Percentiles rank a stretch among this genome's conserved stretches.
Evolutionary conservation across 2,888 invertebrate species (phyloP).

Genomic region (Amblyjoppa fuscipennis): DNA sequence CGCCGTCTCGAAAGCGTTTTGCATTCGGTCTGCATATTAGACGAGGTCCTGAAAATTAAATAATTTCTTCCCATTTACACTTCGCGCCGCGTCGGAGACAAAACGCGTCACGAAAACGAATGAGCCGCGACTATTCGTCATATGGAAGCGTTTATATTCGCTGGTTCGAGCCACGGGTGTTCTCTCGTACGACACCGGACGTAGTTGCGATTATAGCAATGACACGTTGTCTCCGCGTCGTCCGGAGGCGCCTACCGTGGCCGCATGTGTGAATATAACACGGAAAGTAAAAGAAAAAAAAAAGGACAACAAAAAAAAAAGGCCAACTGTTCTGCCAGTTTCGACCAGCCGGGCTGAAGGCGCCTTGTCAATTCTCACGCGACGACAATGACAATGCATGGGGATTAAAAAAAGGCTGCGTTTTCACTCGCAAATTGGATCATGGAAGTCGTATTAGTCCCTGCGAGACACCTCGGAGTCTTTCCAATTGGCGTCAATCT

Average conservation of each 20-base stretch:
- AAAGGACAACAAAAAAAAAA: not conserved
- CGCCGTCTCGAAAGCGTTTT: not conserved
- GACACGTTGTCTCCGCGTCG: slow-evolving; percentile 62
- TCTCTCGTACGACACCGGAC: slow-evolving; percentile 29
- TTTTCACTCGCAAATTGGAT: not conserved
- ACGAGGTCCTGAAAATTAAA: not conserved
- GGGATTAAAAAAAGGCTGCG: not conserved
- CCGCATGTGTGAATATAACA: not conserved
- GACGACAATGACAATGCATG: not conserved
- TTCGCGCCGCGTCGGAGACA: no score
- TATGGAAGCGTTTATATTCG: not conserved
- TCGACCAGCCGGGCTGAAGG: not conserved
- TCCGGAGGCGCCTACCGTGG: not conserved
- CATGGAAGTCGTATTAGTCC: no score
- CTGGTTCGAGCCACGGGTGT: slow-evolving; percentile 2
- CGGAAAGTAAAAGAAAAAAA: slow-evolving; percentile 40
- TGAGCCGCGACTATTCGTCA: slow-evolving; percentile 7
- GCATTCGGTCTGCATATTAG: not conserved
- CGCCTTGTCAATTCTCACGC: not conserved
- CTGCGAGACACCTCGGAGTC: no score
- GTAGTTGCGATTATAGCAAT: slow-evolving; percentile 71
- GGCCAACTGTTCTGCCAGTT: not conserved
- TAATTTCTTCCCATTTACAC: not conserved
- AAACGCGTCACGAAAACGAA: not conserved
- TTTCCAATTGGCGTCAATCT: no score